These are phyloP conservation scores for Megaustenia siamemsis DNA, from an alignment of 2,888 invertebrate species.

Conservation along the genomic window DNA sequence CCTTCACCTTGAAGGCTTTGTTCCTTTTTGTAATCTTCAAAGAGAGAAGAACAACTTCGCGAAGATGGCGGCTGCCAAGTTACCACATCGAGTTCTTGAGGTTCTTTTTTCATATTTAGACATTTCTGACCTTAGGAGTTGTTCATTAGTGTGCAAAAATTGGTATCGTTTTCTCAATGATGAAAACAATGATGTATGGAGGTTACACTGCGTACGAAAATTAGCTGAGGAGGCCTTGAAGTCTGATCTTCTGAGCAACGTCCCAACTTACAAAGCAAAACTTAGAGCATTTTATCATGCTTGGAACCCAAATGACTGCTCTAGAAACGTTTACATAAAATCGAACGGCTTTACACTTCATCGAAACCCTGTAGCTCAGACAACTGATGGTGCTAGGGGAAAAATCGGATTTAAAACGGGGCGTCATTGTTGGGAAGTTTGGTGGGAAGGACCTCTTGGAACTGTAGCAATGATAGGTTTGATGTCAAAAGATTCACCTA, in stretches of 20 bases:
- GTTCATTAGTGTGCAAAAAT: conserved; percentile 93
- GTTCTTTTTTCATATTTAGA: conserved; percentile 90
- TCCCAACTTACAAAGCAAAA: conserved; percentile 95
- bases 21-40: conserved; percentile 11
- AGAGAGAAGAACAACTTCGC: conserved; percentile 9
- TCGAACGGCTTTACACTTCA: conserved; percentile 98
- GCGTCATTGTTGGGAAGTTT: conserved; percentile 97
- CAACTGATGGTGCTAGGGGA: conserved; percentile 95
- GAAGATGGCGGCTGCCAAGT: conserved; percentile 72
- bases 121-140: conserved; percentile 91
- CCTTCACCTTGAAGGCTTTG: too few species aligned
- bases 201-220: conserved; percentile 91
- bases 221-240: conserved; percentile 92
- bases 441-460: conserved; percentile 98
- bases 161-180: conserved; percentile 95
- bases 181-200: conserved; percentile 97
- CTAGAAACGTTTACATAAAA: conserved; percentile 97
- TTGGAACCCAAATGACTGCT: conserved; percentile 98
- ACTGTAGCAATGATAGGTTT: conserved; percentile 95
- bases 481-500: conserved; percentile 87
- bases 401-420: conserved; percentile 92
- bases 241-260: conserved; percentile 92
- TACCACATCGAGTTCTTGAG: conserved; percentile 75
- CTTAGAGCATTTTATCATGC: conserved; percentile 93
- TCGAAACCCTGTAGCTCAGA: conserved; percentile 98